Conservation (phyloP, 2,888 invertebrate species). For the Watsonalla cultraria region DNA sequence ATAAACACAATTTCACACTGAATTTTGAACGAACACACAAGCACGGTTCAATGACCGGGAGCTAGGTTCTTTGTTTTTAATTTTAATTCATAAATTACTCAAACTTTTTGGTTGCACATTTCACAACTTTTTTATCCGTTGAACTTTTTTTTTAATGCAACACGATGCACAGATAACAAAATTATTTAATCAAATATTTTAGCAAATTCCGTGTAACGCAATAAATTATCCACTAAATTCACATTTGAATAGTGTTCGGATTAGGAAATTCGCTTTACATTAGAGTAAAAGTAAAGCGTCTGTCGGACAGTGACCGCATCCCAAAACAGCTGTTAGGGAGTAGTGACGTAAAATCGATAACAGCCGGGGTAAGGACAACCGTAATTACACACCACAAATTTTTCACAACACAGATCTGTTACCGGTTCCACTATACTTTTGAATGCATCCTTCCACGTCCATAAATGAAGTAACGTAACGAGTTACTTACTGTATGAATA, state of each 20-base stretch:
- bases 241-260: neutral
- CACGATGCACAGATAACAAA: no score
- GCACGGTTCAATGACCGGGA: conserved; percentile 9
- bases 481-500: neutral
- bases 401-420: conserved; percentile 45
- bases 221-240: neutral
- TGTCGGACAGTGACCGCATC: conserved; percentile 32
- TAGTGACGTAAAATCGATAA: conserved; percentile 66
- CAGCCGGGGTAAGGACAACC: conserved; percentile 42
- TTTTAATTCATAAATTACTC: conserved; percentile 12
- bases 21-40: conserved; percentile 36
- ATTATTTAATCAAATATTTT: no score
- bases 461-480: conserved; percentile 19
- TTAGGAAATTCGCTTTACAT: neutral
- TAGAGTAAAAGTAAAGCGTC: conserved; percentile 10
- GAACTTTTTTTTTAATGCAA: no score
- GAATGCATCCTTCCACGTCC: conserved; percentile 32
- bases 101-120: conserved; percentile 4
- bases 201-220: no score
- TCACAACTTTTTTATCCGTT: conserved; percentile 1
- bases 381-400: conserved; percentile 48
- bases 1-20: conserved; percentile 39
- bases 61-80: conserved; percentile 9
- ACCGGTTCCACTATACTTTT: conserved; percentile 45
- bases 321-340: conserved; percentile 67